A percentile compares a stretch with the other conserved stretches of the same genome.
phyloP scores from a whole-genome alignment of 2,797 vertebrate genomes.

The Ispidina lecontei region DNA sequence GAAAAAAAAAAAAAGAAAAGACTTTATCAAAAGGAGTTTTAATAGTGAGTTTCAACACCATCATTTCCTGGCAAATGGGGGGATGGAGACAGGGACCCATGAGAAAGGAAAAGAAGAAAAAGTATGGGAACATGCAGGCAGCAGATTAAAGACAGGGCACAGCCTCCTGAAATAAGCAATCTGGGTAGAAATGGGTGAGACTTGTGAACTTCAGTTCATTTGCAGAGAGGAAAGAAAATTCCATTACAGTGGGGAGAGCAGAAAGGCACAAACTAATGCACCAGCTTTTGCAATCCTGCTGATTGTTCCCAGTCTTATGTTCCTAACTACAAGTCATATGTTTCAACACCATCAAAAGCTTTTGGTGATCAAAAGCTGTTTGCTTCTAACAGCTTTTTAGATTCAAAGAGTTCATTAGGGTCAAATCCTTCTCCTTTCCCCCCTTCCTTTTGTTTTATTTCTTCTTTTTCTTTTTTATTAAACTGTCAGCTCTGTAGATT shows the following conservation, averaged over 20 bases:
- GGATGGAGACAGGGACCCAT: neutral
- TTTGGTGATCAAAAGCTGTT: slow-evolving; percentile 13
- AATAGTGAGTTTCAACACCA: neutral
- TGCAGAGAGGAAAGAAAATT: neutral
- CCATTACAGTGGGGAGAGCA: slow-evolving; percentile 5
- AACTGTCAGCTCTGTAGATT: neutral
- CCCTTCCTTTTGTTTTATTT: neutral
- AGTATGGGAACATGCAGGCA: neutral
- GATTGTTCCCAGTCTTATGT: neutral
- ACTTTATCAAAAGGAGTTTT: neutral
- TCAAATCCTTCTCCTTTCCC: neutral
- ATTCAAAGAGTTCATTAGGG: neutral
- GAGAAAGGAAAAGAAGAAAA: neutral
- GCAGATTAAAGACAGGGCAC: neutral
- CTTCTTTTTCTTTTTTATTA: neutral
- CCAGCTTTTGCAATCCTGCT: neutral
- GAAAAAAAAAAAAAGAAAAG: neutral
- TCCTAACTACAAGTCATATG: neutral
- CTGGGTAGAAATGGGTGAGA: neutral
- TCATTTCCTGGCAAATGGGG: neutral
- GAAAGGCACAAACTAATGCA: neutral
- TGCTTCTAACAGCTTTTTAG: slow-evolving; percentile 1
- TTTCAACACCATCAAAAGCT: slow-evolving; percentile 5
- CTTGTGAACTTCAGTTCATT: neutral
- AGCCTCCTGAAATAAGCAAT: neutral